These are phyloP conservation scores for Botia kubotai DNA, from an alignment of 2,797 vertebrate species.

Conservation along the genomic window DNA sequence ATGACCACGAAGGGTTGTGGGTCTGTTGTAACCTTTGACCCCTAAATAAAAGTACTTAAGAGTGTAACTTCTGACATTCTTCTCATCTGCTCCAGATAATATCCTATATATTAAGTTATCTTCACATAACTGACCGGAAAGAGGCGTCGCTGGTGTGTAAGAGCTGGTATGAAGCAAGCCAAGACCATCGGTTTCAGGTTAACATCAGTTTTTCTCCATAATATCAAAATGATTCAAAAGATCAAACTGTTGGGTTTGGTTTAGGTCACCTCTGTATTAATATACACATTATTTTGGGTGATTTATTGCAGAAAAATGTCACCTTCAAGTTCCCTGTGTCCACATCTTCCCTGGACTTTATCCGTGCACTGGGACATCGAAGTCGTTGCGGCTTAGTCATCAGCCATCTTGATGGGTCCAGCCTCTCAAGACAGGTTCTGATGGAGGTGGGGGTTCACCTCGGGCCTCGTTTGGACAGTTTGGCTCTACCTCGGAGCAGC, in stretches of 20 bases:
- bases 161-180: slow-evolving; percentile 84
- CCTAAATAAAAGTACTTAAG: background rate
- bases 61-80: slow-evolving; percentile 27
- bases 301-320: slow-evolving; percentile 69
- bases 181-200: slow-evolving; percentile 83
- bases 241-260: background rate
- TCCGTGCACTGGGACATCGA: slow-evolving; percentile 68
- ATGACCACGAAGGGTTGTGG: too few relatives aligned
- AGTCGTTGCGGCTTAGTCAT: slow-evolving; percentile 71
- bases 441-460: slow-evolving; percentile 70
- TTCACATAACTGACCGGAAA: slow-evolving; percentile 83
- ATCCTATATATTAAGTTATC: slow-evolving; percentile 84
- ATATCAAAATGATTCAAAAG: background rate
- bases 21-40: too few relatives aligned
- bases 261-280: background rate
- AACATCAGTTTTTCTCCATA: background rate
- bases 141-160: slow-evolving; percentile 84
- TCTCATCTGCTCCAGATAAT: slow-evolving; percentile 75
- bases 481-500: slow-evolving; percentile 78
- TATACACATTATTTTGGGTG: background rate
- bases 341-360: slow-evolving; percentile 71
- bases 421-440: slow-evolving; percentile 73
- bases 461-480: slow-evolving; percentile 74
- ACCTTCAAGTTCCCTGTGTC: slow-evolving; percentile 76
- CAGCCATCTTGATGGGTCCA: slow-evolving; percentile 76